Percentiles rank a stretch among this genome's conserved stretches.
Evolutionary conservation across 2,113 vertebrate genomes (phyloP).

Genomic region (Bufo bufo): DNA sequence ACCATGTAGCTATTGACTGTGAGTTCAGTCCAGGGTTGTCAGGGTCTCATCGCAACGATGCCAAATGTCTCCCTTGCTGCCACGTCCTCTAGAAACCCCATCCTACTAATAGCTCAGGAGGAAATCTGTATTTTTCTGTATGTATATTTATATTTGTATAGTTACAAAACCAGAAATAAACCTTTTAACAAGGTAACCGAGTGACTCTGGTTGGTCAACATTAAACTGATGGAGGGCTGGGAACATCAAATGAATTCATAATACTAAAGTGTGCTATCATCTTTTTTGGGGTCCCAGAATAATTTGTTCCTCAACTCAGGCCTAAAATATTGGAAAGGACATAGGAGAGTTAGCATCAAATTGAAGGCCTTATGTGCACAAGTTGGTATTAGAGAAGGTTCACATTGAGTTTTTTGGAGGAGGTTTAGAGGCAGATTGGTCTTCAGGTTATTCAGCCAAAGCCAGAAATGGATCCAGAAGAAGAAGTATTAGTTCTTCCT

Average conservation of each 20-base stretch:
- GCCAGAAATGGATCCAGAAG: too few species aligned
- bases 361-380: too few species aligned
- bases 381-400: too few species aligned
- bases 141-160: conserved; percentile 38
- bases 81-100: background rate
- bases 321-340: background rate
- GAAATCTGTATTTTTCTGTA: conserved; percentile 45
- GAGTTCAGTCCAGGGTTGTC: background rate
- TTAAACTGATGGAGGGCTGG: background rate
- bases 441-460: too few species aligned
- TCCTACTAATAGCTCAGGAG: conserved; percentile 35
- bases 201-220: background rate
- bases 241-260: background rate
- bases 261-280: too few species aligned
- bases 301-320: background rate
- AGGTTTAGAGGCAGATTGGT: too few species aligned
- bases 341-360: background rate
- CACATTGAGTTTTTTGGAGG: too few species aligned
- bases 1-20: too few species aligned
- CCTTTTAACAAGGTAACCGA: background rate
- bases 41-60: background rate
- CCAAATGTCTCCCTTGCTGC: background rate
- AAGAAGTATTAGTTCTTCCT: too few species aligned
- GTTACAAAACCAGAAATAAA: conserved; percentile 30
- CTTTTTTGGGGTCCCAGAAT: background rate